Base-by-base conservation (phyloP, 1,140 invertebrate genomes). In the Lasaia peninsularis region DNA sequence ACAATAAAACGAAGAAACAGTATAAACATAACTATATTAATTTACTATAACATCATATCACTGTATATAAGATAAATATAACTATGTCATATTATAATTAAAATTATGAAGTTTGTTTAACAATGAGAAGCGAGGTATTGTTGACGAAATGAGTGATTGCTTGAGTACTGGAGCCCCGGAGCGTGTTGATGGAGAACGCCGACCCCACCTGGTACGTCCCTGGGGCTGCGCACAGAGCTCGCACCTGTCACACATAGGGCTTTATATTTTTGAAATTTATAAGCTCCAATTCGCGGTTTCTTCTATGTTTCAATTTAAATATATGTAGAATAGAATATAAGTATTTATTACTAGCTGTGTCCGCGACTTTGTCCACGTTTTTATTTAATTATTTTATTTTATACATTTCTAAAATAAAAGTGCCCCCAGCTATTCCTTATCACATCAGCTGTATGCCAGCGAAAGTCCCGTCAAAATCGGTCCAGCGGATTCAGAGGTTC, bases 181-280 rank as follows among this genome's bases (percentile, higher is more conserved):
- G 50, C 6, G 75, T 73, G 37, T 69, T 70, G 11, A 83, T 62
- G 8, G 71, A 62, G 65, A 86, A 80, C 2, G 78, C 80, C 12
- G 75, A 70, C 10, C 82, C 86, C n/a, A 88, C 70, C 6, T 79
- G 71, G 63, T 88, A 90, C 5, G 83, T 85, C 8, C 88, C 86
- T 6, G 87, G 88, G 12, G 75, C 72, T 1, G 85, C 88, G 56
- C 79, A 82, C 31, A 87, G 52, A 0, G 80, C 83, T 5, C 76
- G 75, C 24, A 89, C 71, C 44, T 70, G 52, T 21, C 20, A 21
- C 0, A 21, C 0, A 48, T 11, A 48, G 3, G 3, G 12, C 34
- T 12, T 4, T 12, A 35, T 11, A 33, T 9, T 11, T 11, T 11
- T 33, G 11, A 9, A 33, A 49, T 31, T 34, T 32, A 60, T 52